These are phyloP conservation scores for human (Homo sapiens) DNA, from an alignment of 2,113 vertebrate genomes.

Conservation along the genomic window DNA sequence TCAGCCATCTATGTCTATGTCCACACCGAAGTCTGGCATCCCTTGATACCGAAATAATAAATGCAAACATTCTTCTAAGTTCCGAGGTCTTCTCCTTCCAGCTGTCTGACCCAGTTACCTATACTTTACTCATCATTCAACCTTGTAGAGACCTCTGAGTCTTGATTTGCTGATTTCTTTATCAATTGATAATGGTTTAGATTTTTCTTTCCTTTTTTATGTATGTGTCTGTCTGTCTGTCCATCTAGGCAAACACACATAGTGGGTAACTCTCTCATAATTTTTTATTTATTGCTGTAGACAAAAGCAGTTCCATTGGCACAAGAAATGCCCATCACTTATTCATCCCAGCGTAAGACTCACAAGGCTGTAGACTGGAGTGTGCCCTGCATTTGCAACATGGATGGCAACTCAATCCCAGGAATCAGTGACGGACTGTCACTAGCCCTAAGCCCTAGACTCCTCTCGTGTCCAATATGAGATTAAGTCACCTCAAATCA, in stretches of 20 bases:
- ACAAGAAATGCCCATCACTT: neutral
- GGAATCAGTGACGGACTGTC: neutral
- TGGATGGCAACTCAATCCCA: neutral
- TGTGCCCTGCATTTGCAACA: neutral
- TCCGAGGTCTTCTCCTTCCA: neutral
- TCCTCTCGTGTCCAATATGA: neutral
- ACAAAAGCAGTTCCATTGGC: neutral
- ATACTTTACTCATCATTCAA: neutral
- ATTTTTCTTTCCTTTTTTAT: neutral
- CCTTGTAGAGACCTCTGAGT: neutral
- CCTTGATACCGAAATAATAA: neutral
- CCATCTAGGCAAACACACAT: fast-evolving
- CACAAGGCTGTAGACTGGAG: neutral
- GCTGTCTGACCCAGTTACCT: neutral
- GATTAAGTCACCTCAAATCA: neutral
- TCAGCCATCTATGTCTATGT: neutral
- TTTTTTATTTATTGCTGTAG: neutral
- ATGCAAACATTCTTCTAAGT: neutral
- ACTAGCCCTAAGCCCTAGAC: neutral
- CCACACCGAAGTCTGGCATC: neutral
- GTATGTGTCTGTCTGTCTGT: neutral
- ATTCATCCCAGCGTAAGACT: neutral
- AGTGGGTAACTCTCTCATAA: neutral
- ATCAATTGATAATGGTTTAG: neutral
- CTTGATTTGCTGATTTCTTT: neutral